These are phyloP conservation scores for Onchidella celtica DNA, from an alignment of 2,888 invertebrate species.

Conservation along the genomic window DNA sequence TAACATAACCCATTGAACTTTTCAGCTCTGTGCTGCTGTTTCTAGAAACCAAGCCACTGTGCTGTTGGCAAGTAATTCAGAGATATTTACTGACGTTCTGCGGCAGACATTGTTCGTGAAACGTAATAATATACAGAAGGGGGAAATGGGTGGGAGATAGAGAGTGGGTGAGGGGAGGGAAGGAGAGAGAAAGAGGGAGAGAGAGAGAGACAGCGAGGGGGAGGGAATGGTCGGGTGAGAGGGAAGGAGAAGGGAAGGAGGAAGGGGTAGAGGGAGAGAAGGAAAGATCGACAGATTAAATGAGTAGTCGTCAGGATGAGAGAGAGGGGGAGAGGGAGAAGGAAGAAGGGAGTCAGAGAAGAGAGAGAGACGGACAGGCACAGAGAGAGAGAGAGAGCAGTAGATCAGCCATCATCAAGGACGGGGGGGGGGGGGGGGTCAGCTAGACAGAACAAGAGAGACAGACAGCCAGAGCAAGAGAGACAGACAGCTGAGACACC, in stretches of 20 bases:
- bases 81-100: no score
- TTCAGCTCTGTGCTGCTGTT: no score
- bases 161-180: background rate
- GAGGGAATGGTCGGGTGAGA: constrained; percentile 5
- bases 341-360: background rate
- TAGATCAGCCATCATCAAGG: no score
- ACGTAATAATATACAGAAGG: no score
- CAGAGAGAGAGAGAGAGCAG: constrained; percentile 26
- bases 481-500: no score
- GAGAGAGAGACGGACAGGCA: background rate
- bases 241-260: background rate
- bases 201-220: constrained; percentile 26
- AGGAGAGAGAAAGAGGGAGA: constrained; percentile 16
- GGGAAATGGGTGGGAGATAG: background rate
- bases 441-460: no score
- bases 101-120: no score
- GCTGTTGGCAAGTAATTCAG: no score
- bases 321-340: background rate
- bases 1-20: no score
- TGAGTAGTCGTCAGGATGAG: background rate
- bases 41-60: no score
- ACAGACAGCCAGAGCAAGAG: no score
- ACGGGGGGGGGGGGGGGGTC: no score
- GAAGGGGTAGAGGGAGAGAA: background rate
- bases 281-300: background rate